phyloP scores from a whole-genome alignment of 2,113 vertebrate genomes.

The Oophaga pumilio region DNA sequence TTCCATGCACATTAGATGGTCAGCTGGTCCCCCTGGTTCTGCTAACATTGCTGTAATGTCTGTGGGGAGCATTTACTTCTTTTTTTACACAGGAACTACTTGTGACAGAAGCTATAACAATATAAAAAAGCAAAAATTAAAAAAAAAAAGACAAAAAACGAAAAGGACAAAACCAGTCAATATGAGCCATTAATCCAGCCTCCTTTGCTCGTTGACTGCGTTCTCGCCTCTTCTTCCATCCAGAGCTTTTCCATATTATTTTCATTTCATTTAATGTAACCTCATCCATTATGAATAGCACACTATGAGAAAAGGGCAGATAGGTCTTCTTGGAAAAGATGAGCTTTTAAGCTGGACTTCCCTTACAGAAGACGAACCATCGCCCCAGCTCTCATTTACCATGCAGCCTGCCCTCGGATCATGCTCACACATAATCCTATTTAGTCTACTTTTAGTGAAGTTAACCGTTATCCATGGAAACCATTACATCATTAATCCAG shows the following conservation, averaged over 20 bases:
- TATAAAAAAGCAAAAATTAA: not conserved
- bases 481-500: constrained; percentile 49
- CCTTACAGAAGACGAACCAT: constrained; percentile 26
- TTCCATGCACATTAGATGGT: no score
- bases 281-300: constrained; percentile 25
- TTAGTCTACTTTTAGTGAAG: constrained; percentile 57
- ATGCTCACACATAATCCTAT: constrained; percentile 57
- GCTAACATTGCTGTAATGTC: no score
- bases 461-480: constrained; percentile 53
- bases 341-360: constrained; percentile 47
- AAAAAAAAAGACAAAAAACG: no score
- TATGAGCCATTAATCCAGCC: not conserved
- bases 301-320: not conserved
- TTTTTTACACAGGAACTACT: no score
- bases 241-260: constrained; percentile 4
- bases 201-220: not conserved
- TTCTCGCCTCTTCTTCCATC: not conserved
- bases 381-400: constrained; percentile 33
- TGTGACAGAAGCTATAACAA: not conserved
- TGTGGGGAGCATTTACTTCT: no score
- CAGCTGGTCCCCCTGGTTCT: no score
- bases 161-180: not conserved
- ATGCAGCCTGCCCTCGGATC: constrained; percentile 52
- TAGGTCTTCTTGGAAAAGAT: constrained; percentile 47
- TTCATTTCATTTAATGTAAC: not conserved